Base-by-base conservation (phyloP, 2,113 vertebrate species). In the Symphodus melops region DNA sequence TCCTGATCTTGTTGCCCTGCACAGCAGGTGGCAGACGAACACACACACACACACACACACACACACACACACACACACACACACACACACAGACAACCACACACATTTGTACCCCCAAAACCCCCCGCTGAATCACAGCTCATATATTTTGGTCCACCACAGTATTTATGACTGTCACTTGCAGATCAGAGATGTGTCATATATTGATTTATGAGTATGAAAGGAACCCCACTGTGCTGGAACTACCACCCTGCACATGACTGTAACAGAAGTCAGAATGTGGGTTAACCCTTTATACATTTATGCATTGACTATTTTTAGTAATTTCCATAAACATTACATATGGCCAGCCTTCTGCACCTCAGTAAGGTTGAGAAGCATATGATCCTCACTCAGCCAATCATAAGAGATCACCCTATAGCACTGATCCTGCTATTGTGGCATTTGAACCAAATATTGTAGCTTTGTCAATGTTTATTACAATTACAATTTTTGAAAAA, bases 191-290 rank as follows among this genome's bases (percentile, higher is more conserved):
- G 65, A 48, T 12, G 51, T 75, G 83, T 74, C 73, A 61, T 37
- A 42, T 52, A 48, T 39, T 91, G 90, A 92, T 91, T 89, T 81
- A 88, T 87, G 88, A 64, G 77, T 5, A 42, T 60, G 65, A 49
- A 44, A 17, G 46, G 68, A 83, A 42, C 59, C 84, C 64, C 5
- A 19, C 81, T 79, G 81, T 61, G 84, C 76, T 75, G 49, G 59
- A 53, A 53, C 73, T 70, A 67, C 60, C 13, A 1, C 54, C 41
- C 53, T 21, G 53, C 1, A 0, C 62, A 52, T 68, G 64, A 59
- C 54, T 68, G 65, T 59, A 82, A 68, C 67, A 83, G 54, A 77
- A 81, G 81, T 73, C 80, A 57, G 14, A 44, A 55, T 78, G 19
- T 49, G 25, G 68, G 49, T 69, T 70, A 52, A 86, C n/a, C n/a